These are phyloP conservation scores for Pelagia noctiluca DNA, from an alignment of 30 jellyfish, hydroid and myxozoan genomes.

Conservation along the genomic window DNA sequence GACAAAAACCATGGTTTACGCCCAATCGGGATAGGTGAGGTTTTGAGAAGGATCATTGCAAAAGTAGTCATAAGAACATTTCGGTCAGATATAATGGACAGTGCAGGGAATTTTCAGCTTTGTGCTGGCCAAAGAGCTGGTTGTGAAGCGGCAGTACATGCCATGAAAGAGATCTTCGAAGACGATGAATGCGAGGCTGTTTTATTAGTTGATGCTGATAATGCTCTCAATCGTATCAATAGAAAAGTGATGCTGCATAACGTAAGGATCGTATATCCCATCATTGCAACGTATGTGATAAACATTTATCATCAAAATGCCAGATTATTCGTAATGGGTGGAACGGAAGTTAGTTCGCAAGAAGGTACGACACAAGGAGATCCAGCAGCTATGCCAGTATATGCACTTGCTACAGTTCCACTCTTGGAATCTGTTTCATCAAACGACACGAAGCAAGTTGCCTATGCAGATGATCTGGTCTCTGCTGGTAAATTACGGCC, in stretches of 20 bases:
- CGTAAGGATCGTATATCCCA: not conserved
- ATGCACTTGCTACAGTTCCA: not conserved
- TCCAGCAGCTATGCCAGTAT: no score
- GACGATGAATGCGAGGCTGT: slow-evolving; percentile 10
- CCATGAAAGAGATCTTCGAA: not conserved
- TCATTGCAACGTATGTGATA: no score
- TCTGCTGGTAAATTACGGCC: slow-evolving; percentile 1
- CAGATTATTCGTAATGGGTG: no score
- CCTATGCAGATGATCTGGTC: slow-evolving; percentile 11
- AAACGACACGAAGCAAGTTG: not conserved
- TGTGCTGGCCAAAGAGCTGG: no score
- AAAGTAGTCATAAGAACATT: not conserved
- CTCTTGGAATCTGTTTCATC: not conserved
- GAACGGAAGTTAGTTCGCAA: no score
- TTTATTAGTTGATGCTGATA: slow-evolving; percentile 14
- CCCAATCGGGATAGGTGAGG: no score
- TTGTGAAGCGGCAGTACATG: not conserved
- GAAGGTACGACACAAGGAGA: no score
- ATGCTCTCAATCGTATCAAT: no score
- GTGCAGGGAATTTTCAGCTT: no score
- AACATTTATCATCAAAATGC: no score
- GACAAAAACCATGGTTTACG: no score
- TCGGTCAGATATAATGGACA: not conserved
- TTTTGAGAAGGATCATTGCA: no score
- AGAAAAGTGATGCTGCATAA: slow-evolving; percentile 36